Conservation (phyloP, 2,113 vertebrate genomes). For the Bujurquina vittata region DNA sequence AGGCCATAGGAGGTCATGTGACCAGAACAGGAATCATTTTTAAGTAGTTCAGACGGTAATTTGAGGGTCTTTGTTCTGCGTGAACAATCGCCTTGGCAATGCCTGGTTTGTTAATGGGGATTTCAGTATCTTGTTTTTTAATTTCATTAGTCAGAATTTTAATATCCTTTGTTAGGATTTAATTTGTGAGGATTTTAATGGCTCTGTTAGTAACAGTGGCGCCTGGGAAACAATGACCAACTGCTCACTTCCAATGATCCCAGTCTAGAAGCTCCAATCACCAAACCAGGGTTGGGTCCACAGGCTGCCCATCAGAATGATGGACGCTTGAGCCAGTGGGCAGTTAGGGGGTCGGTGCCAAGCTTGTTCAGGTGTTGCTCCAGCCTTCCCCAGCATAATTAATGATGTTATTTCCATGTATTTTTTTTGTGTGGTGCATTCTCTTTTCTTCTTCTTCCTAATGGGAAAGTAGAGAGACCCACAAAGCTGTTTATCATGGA, state of each 20-base stretch:
- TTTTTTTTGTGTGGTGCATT: too few relatives aligned
- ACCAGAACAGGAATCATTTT: too few relatives aligned
- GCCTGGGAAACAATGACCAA: background rate
- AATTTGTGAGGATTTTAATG: background rate
- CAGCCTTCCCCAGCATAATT: background rate
- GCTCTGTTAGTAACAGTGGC: background rate
- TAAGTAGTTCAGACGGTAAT: too few relatives aligned
- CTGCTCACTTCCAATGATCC: too few relatives aligned
- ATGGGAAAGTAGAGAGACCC: background rate
- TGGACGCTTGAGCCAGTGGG: background rate
- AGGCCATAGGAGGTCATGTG: too few relatives aligned
- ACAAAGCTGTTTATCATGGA: slow-evolving; percentile 48
- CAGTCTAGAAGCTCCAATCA: background rate
- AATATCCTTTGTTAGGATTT: too few relatives aligned
- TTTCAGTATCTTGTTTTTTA: too few relatives aligned
- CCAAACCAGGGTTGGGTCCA: background rate
- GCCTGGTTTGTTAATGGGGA: background rate
- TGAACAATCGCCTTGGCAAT: background rate
- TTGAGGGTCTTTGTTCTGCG: too few relatives aligned
- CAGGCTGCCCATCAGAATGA: too few relatives aligned
- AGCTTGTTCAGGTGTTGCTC: background rate
- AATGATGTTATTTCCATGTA: too few relatives aligned
- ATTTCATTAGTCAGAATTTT: too few relatives aligned
- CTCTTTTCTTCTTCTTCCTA: too few relatives aligned
- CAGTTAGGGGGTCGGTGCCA: background rate